Base-by-base conservation (phyloP, 2,797 vertebrate species). In the Buceros bicornis region DNA sequence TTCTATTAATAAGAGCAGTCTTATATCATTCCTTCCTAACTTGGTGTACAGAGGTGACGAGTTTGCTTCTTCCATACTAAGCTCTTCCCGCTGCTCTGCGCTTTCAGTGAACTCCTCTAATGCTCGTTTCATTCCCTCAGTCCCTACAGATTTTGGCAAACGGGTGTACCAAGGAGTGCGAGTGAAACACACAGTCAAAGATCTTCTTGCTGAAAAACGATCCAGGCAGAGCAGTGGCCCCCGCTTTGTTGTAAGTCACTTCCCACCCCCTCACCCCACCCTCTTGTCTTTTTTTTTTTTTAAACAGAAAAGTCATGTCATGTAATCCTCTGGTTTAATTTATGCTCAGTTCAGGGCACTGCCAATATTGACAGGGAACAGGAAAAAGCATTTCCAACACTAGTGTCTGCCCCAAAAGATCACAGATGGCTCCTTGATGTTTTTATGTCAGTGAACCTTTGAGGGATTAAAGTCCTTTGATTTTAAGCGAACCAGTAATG, bases 141-240 rank as follows among this genome's bases (percentile, higher is more conserved):
- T 94, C 81, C 90, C 93, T 62, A 82, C 97, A 99, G 99, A 99
- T 84, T 99, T 98, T 62, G 98, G 98, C 29, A 99, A 99, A 79
- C 95, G 99, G 1, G 98, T 99, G 74, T 99, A 99, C 98, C 99
- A 99, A 88, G 99, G 99, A 1, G 99, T 99, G 45, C 97, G 99
- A 50, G 99, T 99, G 76, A 99, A 99, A 86, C 99, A 99, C 95
- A 99, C 99, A 0, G 99, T 99, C 93, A 99, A 99, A 96, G 99
- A 99, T 57, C 98, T 99, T 13, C 98, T 99, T 89, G 99, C 99
- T 4, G 99, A 99, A 87, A 99, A 99, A 89, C 96, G 99, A n/a
- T 99, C 98, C 47, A 97, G 98, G 61, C 99, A 99, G 97, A 98
- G 98, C 16, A 98, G 67, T 8, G 98, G 98, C 66, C 98, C 99